A percentile compares a stretch with the other conserved stretches of the same genome.
These are phyloP conservation scores for Tachycineta bicolor DNA, from an alignment of 2,113 vertebrate genomes.

Conservation along the genomic window DNA sequence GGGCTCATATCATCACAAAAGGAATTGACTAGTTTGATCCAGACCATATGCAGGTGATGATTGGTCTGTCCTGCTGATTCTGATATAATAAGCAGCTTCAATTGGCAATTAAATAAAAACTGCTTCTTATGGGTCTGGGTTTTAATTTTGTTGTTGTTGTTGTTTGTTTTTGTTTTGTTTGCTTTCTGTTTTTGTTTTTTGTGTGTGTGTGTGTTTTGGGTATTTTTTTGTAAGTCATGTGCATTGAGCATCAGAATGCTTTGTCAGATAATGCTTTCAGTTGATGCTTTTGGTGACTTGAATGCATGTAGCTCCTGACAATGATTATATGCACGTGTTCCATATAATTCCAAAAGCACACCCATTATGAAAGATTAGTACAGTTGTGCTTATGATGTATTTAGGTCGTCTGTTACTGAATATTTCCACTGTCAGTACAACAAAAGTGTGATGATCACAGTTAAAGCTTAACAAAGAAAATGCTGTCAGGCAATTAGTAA, in stretches of 20 bases:
- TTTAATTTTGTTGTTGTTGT: background rate
- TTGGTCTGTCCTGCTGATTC: background rate
- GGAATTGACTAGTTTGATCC: conserved; percentile 26
- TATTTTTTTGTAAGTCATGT: conserved; percentile 19
- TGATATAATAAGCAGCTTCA: background rate
- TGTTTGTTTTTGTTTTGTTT: background rate
- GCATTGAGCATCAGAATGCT: conserved; percentile 38
- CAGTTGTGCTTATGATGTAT: conserved; percentile 68
- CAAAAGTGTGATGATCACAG: conserved; percentile 87
- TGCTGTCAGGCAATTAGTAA: conserved; percentile 88
- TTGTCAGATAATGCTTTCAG: conserved; percentile 50
- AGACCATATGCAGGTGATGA: conserved; percentile 2
- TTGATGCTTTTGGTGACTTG: conserved; percentile 44
- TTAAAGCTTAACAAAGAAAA: conserved; percentile 89
- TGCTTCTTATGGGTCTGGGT: background rate
- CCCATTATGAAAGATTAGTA: conserved; percentile 66
- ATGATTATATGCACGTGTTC: conserved; percentile 42
- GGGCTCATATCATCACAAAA: conserved; percentile 7
- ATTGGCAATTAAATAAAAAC: conserved; percentile 22
- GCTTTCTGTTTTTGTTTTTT: background rate
- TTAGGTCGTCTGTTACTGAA: conserved; percentile 73
- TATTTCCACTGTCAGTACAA: conserved; percentile 80
- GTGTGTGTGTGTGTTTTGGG: background rate
- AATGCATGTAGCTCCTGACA: conserved; percentile 37
- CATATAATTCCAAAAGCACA: conserved; percentile 67